Base-by-base conservation (phyloP, 1,140 invertebrate genomes). In the Aradophagus sp. region DNA sequence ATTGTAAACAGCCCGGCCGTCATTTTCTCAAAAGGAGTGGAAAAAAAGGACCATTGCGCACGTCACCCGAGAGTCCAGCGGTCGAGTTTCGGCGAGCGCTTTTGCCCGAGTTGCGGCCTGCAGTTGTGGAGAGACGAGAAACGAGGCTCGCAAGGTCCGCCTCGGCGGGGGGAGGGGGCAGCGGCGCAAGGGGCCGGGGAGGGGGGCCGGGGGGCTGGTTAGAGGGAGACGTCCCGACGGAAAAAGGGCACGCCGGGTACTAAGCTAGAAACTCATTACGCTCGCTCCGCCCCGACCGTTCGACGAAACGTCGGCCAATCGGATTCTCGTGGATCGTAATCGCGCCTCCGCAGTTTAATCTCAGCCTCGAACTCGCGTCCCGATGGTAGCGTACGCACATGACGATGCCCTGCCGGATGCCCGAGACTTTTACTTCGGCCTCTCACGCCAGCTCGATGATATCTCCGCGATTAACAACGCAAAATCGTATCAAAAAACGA, bases 201-300 rank as follows among this genome's bases (percentile, higher is more conserved):
- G n/a, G 17, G 16, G 20, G 27, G 17, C 8, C 3, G 14, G 34
- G 31, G 39, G 31, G 50, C 36, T 16, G 56, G 27, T 41, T 44
- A 41, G 38, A 53, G 29, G 31, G 62, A 56, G 52, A 48, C 36
- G 32, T 41, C 20, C 38, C 62, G 35, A 70, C 48, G 52, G 52
- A 67, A 70, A 74, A 72, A 69, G 65, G 66, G 62, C 73, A 68
- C 65, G 53, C 52, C 69, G 70, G 71, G 74, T 78, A 77, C 77
- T 80, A 77, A 83, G 80, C 76, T 81, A 80, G 80, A 81, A 84
- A 85, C 82, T 84, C 84, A 85, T 85, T 86, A 86, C 77, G 58
- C 42, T 83, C 59, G 83, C 84, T 83, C 84, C 84, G 84, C 84
- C 84, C 77, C 78, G 74, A 58, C 75, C 73, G 73, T 85, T 86